phyloP scores from a whole-genome alignment of 2,888 invertebrate genomes.

The Trimorus sp. region DNA sequence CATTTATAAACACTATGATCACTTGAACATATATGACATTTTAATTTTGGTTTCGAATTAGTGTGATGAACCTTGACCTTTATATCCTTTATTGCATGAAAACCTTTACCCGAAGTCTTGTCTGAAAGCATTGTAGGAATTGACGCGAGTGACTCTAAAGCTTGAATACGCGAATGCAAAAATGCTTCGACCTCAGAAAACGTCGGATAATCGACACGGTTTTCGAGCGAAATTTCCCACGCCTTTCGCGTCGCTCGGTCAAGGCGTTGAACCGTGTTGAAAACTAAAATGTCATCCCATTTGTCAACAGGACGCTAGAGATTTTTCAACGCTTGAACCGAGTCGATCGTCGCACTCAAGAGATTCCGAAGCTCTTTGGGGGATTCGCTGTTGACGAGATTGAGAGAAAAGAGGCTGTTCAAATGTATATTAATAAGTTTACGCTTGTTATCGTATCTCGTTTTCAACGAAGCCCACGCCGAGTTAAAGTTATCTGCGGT shows the following conservation, averaged over 20 bases:
- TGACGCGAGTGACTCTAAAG: neutral
- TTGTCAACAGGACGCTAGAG: neutral
- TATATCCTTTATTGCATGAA: neutral
- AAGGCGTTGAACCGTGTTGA: neutral
- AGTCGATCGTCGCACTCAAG: too few relatives aligned
- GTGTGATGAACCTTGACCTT: too few relatives aligned
- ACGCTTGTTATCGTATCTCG: neutral
- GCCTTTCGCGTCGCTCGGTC: neutral
- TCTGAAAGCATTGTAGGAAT: neutral
- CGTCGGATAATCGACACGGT: neutral
- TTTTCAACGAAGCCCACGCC: neutral
- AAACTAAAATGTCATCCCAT: neutral
- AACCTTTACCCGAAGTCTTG: neutral
- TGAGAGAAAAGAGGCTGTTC: neutral
- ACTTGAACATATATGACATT: neutral
- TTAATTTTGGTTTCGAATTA: too few relatives aligned
- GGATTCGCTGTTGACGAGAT: neutral
- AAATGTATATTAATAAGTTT: neutral
- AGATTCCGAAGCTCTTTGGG: neutral
- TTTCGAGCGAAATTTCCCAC: constrained; percentile 4
- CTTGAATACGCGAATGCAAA: neutral
- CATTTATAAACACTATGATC: constrained; percentile 17
- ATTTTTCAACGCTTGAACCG: neutral
- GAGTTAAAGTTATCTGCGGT: neutral
- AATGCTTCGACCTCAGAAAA: neutral